Conservation (phyloP, 2,797 vertebrate species). For the Thripadectes ignobilis region DNA sequence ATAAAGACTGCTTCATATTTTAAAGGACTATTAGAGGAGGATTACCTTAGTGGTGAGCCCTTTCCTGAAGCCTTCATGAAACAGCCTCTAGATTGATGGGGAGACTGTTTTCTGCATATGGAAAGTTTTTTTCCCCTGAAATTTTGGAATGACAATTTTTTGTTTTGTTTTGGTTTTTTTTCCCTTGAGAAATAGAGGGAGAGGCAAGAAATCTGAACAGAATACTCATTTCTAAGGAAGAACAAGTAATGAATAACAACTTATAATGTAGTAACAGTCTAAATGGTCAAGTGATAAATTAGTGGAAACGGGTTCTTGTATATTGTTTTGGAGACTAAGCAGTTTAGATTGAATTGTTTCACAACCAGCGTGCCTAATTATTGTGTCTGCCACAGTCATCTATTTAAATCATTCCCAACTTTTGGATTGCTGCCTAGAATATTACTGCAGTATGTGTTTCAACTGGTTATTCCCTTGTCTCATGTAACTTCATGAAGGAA, state of each 20-base stretch:
- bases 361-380: slow-evolving; percentile 79
- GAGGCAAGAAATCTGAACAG: neutral
- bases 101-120: neutral
- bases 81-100: neutral
- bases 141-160: neutral
- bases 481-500: slow-evolving; percentile 61
- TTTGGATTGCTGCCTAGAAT: slow-evolving; percentile 84
- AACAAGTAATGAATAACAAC: slow-evolving; percentile 36
- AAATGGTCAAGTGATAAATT: slow-evolving; percentile 68
- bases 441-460: slow-evolving; percentile 78
- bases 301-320: slow-evolving; percentile 61
- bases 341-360: slow-evolving; percentile 77
- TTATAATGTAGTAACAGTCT: slow-evolving; percentile 44
- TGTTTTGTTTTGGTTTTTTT: neutral
- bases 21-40: neutral
- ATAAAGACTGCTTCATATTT: neutral
- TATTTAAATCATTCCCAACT: slow-evolving; percentile 78
- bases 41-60: neutral
- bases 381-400: slow-evolving; percentile 83
- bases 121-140: neutral
- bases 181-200: neutral
- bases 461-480: slow-evolving; percentile 70
- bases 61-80: neutral
- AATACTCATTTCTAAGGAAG: neutral
- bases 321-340: slow-evolving; percentile 68